Base-by-base conservation (phyloP, 1,140 invertebrate genomes). In the Drepana arcuata region DNA sequence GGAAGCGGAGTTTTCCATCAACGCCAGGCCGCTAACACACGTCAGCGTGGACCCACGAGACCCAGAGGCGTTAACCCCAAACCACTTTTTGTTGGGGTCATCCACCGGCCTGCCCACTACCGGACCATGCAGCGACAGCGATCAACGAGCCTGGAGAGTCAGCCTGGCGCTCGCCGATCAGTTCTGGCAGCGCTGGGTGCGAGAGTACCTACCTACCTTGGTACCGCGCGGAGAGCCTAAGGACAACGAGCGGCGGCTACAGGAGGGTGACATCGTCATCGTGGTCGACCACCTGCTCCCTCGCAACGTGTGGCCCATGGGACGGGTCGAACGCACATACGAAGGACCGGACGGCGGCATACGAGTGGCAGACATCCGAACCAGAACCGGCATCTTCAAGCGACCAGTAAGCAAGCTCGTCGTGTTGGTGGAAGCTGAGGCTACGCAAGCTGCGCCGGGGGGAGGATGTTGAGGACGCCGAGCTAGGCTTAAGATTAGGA, bases 11-110 rank as follows among this genome's bases (percentile, higher is more conserved):
- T 41, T 43, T 6, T 40, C 43, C 1, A 45, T 75, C 0, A 71
- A 77, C 37, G 56, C 42, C 14, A 50, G 59, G 6, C 68, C 60
- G 0, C 51, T 73, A 4, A 71, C 57, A 0, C 52, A 67, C 7
- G 58, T 74, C 0, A 59, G 55, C 5, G 31, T 57, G 0, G 43
- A 37, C 15, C 27, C 31, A n/a, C 0, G 46, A 60, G 1, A 53
- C 65, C 16, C 27, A 32, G 0, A 61, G 14, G 44, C 57, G 0
- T 24, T 73, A 0, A 70, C 67, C 0, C 65, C 69, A 0, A 68
- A 64, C 7, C 57, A 75, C 16, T 66, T 70, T 27, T 14, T 82
- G n/a, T 47, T 73, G 12, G 65, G 62, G 0, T 28, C 33, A 2
- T 48, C 66, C 2, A 34, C 57, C 0, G 41, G 34, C 0, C 7